Conservation (phyloP, 2,797 vertebrate genomes). For the Taenioides sp. region DNA sequence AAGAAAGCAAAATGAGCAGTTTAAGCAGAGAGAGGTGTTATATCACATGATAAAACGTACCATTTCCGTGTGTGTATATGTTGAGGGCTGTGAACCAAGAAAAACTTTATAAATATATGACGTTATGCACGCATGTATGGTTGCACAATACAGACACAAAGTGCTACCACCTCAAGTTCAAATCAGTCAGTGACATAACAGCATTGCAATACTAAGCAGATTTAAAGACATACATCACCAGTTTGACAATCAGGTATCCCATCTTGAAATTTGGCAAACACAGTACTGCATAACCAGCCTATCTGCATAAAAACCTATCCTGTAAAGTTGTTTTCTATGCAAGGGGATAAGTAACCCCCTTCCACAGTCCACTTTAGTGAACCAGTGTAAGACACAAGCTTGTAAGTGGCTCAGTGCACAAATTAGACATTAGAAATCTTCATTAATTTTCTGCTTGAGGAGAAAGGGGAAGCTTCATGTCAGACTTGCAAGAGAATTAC, state of each 20-base stretch:
- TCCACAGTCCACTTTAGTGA: conserved; percentile 4
- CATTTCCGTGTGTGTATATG: background rate
- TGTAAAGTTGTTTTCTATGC: background rate
- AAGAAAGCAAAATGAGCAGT: background rate
- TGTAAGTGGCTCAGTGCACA: conserved; percentile 38
- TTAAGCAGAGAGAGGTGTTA: background rate
- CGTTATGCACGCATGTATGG: background rate
- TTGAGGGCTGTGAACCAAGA: background rate
- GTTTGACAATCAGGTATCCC: no score
- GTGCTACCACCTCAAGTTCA: background rate
- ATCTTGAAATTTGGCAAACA: background rate
- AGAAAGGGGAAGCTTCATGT: conserved; percentile 39
- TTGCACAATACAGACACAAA: background rate
- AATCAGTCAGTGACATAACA: no score
- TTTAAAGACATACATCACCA: no score
- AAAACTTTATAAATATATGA: background rate
- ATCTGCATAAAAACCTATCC: no score
- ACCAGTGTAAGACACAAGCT: conserved; percentile 20
- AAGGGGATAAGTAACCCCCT: conserved; percentile 19
- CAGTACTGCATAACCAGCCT: background rate
- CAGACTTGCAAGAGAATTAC: conserved; percentile 28
- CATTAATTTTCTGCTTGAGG: conserved; percentile 51
- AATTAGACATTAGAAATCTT: conserved; percentile 49
- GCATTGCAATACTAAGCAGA: no score
- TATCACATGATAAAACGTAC: background rate